Evolutionary conservation across 2,797 vertebrate species (phyloP), one percentile per base, ranked within the genome.

Genomic region (Mareca strepera): DNA sequence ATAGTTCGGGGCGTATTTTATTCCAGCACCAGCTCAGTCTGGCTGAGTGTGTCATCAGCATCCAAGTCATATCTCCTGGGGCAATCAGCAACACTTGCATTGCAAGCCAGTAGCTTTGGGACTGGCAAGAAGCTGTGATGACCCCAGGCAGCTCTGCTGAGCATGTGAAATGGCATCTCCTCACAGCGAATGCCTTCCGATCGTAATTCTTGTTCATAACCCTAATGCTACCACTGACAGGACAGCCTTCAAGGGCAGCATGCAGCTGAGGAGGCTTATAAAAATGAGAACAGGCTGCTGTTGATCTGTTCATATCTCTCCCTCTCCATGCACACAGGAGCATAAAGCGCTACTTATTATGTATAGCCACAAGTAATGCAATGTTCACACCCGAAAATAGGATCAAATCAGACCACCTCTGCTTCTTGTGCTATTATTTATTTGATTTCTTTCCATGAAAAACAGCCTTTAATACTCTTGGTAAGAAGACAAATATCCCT

Each of bases 381-480:
- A 14, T 37, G 37, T 82, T 93, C 52, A 87, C 33, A 58, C 31
- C 70, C 46, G 18, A 84, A 83, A 91, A 86, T 1, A 69, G 12
- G 20, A 82, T 83, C 39, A 80, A 75, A 84, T 74, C 23, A 69
- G 78, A 72, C 46, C 83, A 74, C 8, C 28, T 84, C 59, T 87
- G 25, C 28, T 75, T 83, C 62, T 58, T 79, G 10, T 64, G 20
- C 26, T 79, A 68, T 75, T 83, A 28, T 46, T 68, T 82, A 84
- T 72, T 92, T 78, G 17, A 62, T 93, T 97, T 93, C 22, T 68
- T 89, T 93, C 95, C 39, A 86, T 31, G 26, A 90, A 95, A 85
- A 95, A 82, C 11, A 56, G 89, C 64, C 62, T 74, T 95, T 95
- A 96, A 92, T 90, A 85, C 46, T 78, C 17, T 58, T 67, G 86